These are phyloP conservation scores for Zapus hudsonius DNA, from an alignment of 2,113 vertebrate species.

Conservation along the genomic window DNA sequence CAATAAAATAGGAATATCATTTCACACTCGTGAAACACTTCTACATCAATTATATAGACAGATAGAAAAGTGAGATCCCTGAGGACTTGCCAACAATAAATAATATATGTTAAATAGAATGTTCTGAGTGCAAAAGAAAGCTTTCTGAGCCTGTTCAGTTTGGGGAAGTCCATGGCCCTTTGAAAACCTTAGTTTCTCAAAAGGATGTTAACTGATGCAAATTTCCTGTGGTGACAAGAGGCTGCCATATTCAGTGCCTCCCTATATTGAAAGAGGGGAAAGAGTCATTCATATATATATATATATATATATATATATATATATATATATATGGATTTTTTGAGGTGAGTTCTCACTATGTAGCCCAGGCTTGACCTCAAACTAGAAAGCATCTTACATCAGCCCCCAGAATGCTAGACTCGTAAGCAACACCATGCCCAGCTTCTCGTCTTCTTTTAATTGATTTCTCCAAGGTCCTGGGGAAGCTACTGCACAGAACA, in stretches of 20 bases:
- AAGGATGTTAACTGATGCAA: constrained; percentile 68
- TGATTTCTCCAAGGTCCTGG: not conserved
- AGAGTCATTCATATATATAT: not conserved
- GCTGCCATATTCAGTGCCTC: not conserved
- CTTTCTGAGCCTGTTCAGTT: constrained; percentile 46
- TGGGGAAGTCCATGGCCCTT: constrained; percentile 66
- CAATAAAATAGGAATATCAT: constrained; percentile 52
- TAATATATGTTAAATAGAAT: constrained; percentile 57
- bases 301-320: no score
- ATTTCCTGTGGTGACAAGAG: constrained; percentile 42
- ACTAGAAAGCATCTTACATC: not conserved
- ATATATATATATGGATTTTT: no score
- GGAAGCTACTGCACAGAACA: not conserved
- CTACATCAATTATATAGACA: constrained; percentile 40
- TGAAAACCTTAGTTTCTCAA: constrained; percentile 71
- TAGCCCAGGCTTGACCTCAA: not conserved
- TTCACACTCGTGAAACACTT: constrained; percentile 49
- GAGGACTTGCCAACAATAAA: constrained; percentile 72
- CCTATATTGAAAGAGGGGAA: not conserved
- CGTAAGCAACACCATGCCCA: not conserved
- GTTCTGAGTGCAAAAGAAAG: constrained; percentile 22
- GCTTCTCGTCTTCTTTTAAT: not conserved
- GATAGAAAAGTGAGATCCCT: constrained; percentile 62
- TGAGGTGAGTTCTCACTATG: not conserved
- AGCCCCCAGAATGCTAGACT: not conserved